phyloP scores from a whole-genome alignment of 2,888 invertebrate genomes.

The Ornithoptera alexandrae region DNA sequence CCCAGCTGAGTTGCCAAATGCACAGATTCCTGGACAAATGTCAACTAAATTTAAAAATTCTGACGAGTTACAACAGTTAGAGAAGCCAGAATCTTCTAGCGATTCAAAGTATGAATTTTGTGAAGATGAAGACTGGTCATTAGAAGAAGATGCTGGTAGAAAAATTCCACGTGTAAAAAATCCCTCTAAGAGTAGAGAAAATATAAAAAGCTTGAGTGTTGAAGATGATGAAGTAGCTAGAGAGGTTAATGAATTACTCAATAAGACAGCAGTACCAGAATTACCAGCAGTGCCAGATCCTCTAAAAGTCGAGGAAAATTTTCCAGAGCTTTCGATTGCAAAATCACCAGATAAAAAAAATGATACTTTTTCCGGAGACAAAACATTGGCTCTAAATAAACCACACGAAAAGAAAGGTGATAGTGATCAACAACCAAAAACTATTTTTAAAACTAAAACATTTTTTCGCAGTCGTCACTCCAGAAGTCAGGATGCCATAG shows the following conservation, averaged over 20 bases:
- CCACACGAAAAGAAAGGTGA: conserved; percentile 43
- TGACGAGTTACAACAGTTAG: conserved; percentile 44
- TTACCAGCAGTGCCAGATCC: conserved; percentile 77
- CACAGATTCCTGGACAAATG: conserved; percentile 47
- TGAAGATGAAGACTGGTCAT: conserved; percentile 83
- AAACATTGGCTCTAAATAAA: conserved; percentile 40
- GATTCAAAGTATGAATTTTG: conserved; percentile 90
- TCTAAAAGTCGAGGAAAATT: conserved; percentile 78
- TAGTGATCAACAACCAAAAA: conserved; percentile 57
- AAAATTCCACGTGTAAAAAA: conserved; percentile 83
- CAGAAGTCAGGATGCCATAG: conserved; percentile 76
- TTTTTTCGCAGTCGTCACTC: conserved; percentile 79
- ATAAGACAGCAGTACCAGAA: conserved; percentile 80
- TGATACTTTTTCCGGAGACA: conserved; percentile 35
- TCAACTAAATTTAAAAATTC: conserved; percentile 50
- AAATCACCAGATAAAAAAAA: conserved; percentile 72
- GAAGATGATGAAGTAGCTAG: conserved; percentile 74
- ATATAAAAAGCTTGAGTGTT: conserved; percentile 63
- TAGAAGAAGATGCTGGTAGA: conserved; percentile 77
- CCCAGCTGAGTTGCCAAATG: conserved; percentile 58
- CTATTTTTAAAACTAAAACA: conserved; percentile 78
- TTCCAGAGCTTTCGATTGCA: conserved; percentile 75
- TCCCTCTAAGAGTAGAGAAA: conserved; percentile 63
- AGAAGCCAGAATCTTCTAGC: conserved; percentile 69
- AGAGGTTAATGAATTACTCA: conserved; percentile 82